These are phyloP conservation scores for Brenthis daphne DNA, from an alignment of 2,888 invertebrate species.

Conservation along the genomic window DNA sequence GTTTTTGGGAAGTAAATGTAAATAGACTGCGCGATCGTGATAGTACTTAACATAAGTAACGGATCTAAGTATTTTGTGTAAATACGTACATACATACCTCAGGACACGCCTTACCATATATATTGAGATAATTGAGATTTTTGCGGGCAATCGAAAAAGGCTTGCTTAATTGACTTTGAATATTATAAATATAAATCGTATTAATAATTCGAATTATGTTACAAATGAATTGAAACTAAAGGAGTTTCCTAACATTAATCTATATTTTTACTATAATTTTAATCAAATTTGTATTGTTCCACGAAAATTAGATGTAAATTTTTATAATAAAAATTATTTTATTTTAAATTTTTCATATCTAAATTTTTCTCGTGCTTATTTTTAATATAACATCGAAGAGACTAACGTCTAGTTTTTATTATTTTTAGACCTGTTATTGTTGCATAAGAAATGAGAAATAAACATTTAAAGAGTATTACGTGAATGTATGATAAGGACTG, in stretches of 20 bases:
- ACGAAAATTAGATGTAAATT: too few species aligned
- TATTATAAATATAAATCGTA: too few species aligned
- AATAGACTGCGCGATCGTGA: slow-evolving; percentile 66
- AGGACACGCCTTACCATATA: slow-evolving; percentile 28
- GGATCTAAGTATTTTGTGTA: slow-evolving; percentile 24
- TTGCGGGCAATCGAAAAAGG: neutral
- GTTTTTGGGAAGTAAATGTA: slow-evolving; percentile 42
- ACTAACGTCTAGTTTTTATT: neutral
- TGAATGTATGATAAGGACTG: slow-evolving; percentile 7
- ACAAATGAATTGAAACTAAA: too few species aligned
- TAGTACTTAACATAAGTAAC: slow-evolving; percentile 70
- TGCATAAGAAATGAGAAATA: neutral
- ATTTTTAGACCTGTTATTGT: neutral
- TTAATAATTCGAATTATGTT: too few species aligned
- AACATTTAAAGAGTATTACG: slow-evolving; percentile 1
- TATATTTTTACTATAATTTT: too few species aligned
- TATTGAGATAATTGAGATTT: slow-evolving; percentile 10
- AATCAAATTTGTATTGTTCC: too few species aligned
- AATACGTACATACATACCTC: slow-evolving; percentile 30
- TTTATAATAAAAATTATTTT: too few species aligned
- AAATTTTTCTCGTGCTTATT: too few species aligned
- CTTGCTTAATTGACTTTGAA: too few species aligned
- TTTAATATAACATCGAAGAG: too few species aligned
- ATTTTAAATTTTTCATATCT: too few species aligned
- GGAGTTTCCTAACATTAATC: too few species aligned